Evolutionary conservation across 2,113 vertebrate species (phyloP).

Genomic region (Trogon melanurus): DNA sequence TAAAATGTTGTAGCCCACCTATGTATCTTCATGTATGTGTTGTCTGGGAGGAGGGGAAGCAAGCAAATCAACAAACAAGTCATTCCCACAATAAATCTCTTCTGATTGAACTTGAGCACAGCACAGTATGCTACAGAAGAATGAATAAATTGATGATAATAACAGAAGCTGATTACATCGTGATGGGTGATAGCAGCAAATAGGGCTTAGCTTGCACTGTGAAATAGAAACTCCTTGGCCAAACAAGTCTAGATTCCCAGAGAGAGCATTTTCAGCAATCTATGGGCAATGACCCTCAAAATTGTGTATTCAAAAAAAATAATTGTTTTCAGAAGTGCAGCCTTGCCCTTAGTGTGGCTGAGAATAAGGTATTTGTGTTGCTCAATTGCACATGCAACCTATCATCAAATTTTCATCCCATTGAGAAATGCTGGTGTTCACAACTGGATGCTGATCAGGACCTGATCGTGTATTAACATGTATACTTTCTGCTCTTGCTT

Average conservation of each 20-base stretch:
- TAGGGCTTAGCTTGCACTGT: constrained; percentile 46
- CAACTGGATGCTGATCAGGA: neutral
- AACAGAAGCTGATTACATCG: constrained; percentile 63
- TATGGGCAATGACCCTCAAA: constrained; percentile 68
- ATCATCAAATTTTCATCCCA: constrained; percentile 12
- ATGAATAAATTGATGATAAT: constrained; percentile 50
- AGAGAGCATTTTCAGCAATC: constrained; percentile 29
- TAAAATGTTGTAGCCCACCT: neutral
- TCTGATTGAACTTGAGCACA: constrained; percentile 32
- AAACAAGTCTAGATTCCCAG: constrained; percentile 44
- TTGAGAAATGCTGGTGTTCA: neutral
- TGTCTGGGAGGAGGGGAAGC: neutral
- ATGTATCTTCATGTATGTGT: neutral
- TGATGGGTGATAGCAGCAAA: constrained; percentile 65
- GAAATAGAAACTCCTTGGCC: constrained; percentile 52
- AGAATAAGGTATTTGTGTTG: constrained; percentile 48
- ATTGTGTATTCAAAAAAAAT: constrained; percentile 44
- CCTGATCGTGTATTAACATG: neutral
- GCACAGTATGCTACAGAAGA: constrained; percentile 13
- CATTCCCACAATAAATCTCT: constrained; percentile 12
- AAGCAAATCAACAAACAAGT: constrained; percentile 26
- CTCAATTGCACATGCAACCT: constrained; percentile 32
- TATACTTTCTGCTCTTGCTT: neutral
- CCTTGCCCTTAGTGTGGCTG: neutral
- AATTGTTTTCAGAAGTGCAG: constrained; percentile 39